A percentile compares a stretch with the other conserved stretches of the same genome.
Evolutionary conservation across 2,113 vertebrate species (phyloP).

Genomic region (Microtus montanus): DNA sequence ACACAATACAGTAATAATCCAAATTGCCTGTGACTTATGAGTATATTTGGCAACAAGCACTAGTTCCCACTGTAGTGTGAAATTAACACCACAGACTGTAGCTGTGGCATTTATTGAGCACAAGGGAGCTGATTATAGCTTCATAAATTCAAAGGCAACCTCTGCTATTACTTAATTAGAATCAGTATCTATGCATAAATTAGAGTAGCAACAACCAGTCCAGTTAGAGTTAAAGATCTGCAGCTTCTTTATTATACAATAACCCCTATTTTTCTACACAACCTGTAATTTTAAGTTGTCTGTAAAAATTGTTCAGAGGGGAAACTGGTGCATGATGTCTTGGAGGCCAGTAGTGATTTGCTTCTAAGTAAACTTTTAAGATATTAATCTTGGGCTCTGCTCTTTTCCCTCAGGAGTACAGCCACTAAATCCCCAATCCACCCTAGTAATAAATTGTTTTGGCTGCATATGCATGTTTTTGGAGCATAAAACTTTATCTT

Average conservation of each 20-base stretch:
- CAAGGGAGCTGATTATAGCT: constrained; percentile 83
- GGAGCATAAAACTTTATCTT: constrained; percentile 57
- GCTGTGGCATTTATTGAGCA: constrained; percentile 83
- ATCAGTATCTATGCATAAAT: constrained; percentile 81
- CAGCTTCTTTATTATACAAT: constrained; percentile 63
- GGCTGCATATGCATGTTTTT: constrained; percentile 46
- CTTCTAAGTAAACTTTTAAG: constrained; percentile 65
- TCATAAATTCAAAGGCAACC: constrained; percentile 84
- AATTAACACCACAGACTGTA: constrained; percentile 83
- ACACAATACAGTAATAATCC: constrained; percentile 81
- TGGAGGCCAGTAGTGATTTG: background rate
- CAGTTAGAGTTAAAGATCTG: constrained; percentile 73
- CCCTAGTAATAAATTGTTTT: constrained; percentile 49
- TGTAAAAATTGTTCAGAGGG: constrained; percentile 64
- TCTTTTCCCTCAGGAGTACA: background rate
- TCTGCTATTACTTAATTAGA: constrained; percentile 86
- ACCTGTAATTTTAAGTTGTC: constrained; percentile 68
- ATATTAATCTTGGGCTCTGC: constrained; percentile 12
- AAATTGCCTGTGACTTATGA: constrained; percentile 84
- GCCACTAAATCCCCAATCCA: constrained; percentile 24
- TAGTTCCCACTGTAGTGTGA: constrained; percentile 83
- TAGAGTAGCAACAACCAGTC: constrained; percentile 75
- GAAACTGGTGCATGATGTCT: background rate
- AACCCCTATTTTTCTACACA: constrained; percentile 61
- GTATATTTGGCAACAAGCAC: constrained; percentile 84